Base-by-base conservation (phyloP, 2,797 vertebrate species). In the Stomatorhinus walkeri region DNA sequence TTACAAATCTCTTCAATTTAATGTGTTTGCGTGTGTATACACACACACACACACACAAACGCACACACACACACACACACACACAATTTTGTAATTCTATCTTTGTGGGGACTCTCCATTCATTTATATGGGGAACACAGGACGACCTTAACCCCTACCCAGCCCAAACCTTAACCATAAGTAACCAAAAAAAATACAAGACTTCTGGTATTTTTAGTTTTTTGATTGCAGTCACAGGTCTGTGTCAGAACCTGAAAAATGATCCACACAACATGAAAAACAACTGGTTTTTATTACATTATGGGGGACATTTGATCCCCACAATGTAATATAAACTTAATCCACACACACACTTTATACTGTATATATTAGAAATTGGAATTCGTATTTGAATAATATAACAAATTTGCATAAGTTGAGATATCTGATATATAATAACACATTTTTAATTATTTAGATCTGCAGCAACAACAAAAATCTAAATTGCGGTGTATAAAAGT, bases 1-100 rank as follows among this genome's bases (percentile, higher is more conserved):
- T 36, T 94, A 93, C 95, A 94, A 91, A 95, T 95, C 93, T 96
- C 95, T 95, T 96, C 94, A 91, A 92, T 87, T 79, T 93, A 89
- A 95, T 92, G 85, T 48, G 87, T 83, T 46, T 59, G n/a, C 2
- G 0, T 59, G 56, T 59, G 56, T 1, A 64, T 1, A 28, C 22
- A 64, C 24, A 87, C 76, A 83, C 76, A 40, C 22, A 61, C 8
- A 54, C 48, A 54, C 76, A 79, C 72, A 32, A 16, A 83, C 43
- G 32, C 28, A 28, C 24, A 56, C 19, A 28, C 22, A 64, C 24
- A 87, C 76, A 83, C 76, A 40, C 22, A 83, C 43, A 68, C 28
- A 28, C 24, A 56, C 19, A 56, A 0, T 2, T 22, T 24, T 61
- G n/a, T 61, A 61, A 61, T 61, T 22, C 9, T 61, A 61, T 61